Conservation (phyloP, 1,140 invertebrate species). For the Trichoplusia ni region DNA sequence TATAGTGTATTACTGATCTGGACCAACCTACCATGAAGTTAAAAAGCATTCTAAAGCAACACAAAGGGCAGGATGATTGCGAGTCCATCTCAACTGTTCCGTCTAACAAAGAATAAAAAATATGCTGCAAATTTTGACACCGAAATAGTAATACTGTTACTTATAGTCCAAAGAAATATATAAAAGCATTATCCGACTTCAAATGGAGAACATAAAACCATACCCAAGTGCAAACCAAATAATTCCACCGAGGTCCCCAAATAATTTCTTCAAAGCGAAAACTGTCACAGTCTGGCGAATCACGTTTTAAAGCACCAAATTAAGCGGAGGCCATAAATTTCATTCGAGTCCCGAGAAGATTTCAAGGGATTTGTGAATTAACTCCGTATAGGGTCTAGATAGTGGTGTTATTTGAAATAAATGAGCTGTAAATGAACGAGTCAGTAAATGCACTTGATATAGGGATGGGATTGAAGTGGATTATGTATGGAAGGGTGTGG, state of each 20-base stretch:
- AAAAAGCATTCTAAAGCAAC: too few relatives aligned
- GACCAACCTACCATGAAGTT: too few relatives aligned
- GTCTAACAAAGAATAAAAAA: too few relatives aligned
- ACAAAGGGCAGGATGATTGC: too few relatives aligned
- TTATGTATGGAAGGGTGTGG: background rate
- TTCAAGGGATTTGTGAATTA: constrained; percentile 47
- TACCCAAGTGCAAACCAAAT: background rate
- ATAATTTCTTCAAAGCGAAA: constrained; percentile 7
- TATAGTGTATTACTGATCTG: too few relatives aligned
- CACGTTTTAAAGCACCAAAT: constrained; percentile 42
- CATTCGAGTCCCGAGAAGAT: constrained; percentile 44
- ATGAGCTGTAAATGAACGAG: constrained; percentile 41
- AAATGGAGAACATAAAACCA: too few relatives aligned
- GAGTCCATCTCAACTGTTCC: too few relatives aligned
- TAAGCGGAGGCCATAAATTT: constrained; percentile 48
- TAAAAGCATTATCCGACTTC: too few relatives aligned
- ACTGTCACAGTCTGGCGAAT: constrained; percentile 32
- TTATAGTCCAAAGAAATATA: too few relatives aligned
- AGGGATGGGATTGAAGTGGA: background rate
- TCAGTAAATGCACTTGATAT: constrained; percentile 24
- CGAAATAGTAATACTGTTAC: too few relatives aligned
- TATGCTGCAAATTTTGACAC: too few relatives aligned
- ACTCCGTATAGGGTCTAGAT: constrained; percentile 37
- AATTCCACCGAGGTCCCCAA: background rate
- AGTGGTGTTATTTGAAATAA: constrained; percentile 41